phyloP scores from a whole-genome alignment of 1,140 invertebrate genomes.

The Contarinia nasturtii region DNA sequence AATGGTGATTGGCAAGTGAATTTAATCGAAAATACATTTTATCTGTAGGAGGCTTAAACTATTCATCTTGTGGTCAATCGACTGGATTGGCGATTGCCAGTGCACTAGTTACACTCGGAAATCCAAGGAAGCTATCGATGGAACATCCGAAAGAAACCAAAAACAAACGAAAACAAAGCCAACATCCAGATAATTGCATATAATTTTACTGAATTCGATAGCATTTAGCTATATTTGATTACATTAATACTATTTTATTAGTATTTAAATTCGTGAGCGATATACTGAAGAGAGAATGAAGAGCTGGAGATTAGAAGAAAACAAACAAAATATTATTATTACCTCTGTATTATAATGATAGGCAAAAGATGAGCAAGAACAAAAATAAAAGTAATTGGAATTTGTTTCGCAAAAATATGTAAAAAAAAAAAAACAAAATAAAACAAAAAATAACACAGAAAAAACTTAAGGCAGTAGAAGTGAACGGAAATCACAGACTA shows the following conservation, averaged over 20 bases:
- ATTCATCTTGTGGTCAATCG: conserved; percentile 67
- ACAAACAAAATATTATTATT: neutral
- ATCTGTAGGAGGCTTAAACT: conserved; percentile 24
- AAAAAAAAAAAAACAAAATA: too few relatives aligned
- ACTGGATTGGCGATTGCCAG: conserved; percentile 67
- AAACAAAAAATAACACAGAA: too few relatives aligned
- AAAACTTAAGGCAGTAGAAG: too few relatives aligned
- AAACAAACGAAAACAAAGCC: conserved; percentile 44
- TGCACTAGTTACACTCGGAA: conserved; percentile 67
- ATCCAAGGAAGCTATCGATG: conserved; percentile 45
- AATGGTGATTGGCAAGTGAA: too few relatives aligned
- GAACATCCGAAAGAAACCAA: conserved; percentile 47
- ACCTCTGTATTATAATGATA: neutral
- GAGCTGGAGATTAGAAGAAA: neutral
- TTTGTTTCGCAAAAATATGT: too few relatives aligned
- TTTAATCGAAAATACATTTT: neutral
- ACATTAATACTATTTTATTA: too few relatives aligned
- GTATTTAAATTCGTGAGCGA: too few relatives aligned
- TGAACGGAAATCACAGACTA: too few relatives aligned
- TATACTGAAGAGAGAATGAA: neutral
- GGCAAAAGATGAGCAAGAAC: too few relatives aligned
- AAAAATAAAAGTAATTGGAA: too few relatives aligned
- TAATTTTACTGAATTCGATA: conserved; percentile 10
- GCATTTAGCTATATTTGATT: too few relatives aligned
- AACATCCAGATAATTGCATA: conserved; percentile 43